Evolutionary conservation across 2,113 vertebrate species (phyloP).

Genomic region (Oreochromis niloticus): DNA sequence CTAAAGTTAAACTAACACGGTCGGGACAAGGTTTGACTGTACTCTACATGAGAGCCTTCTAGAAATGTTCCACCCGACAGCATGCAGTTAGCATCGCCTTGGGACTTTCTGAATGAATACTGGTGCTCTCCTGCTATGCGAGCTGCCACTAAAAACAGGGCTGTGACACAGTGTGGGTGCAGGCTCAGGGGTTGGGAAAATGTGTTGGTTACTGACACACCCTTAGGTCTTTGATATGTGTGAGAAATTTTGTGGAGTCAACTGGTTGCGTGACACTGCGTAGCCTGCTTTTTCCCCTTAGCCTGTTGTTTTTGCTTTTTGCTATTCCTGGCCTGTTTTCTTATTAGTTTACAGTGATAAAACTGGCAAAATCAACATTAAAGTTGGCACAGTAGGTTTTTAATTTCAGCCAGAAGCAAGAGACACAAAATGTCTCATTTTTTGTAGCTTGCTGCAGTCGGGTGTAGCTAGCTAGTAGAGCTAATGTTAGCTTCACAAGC

Average conservation of each 20-base stretch:
- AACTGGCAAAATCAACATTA: neutral
- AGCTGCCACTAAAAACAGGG: conserved; percentile 25
- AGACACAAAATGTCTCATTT: neutral
- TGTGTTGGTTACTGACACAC: conserved; percentile 13
- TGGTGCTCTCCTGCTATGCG: neutral
- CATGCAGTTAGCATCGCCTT: conserved; percentile 5
- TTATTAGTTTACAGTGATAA: neutral
- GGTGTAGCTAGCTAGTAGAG: neutral
- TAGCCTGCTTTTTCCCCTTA: neutral
- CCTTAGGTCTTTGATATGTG: neutral
- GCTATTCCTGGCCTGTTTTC: neutral
- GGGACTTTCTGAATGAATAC: conserved; percentile 38
- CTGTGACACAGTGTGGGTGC: conserved; percentile 7
- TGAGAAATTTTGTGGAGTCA: neutral
- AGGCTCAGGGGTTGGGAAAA: neutral
- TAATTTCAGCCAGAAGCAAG: neutral
- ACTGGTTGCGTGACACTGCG: neutral
- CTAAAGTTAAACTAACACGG: conserved; percentile 25
- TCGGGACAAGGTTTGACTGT: conserved; percentile 44
- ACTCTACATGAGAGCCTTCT: neutral
- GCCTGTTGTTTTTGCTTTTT: neutral
- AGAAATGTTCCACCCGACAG: conserved; percentile 18
- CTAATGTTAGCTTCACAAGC: neutral
- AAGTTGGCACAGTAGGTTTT: neutral
- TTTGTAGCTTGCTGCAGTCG: neutral